Base-by-base conservation (phyloP, 2,888 invertebrate genomes). In the Cheilosia vulpina region DNA sequence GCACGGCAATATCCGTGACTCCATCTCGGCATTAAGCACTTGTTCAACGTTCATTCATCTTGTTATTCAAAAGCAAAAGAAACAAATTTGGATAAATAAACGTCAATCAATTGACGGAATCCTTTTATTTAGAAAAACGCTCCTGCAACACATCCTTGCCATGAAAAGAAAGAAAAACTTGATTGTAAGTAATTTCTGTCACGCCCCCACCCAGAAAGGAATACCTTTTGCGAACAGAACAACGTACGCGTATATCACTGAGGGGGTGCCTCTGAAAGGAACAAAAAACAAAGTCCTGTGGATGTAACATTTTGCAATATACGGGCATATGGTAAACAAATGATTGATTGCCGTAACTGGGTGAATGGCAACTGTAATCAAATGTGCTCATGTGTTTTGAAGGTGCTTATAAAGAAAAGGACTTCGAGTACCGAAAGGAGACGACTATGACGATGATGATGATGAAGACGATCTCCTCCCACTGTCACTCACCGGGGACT, bases 241-340 rank as follows among this genome's bases (percentile, higher is more conserved):
- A 15, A n/a, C 43, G 17, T 43, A 11, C 60, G 41, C 68, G 47
- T 21, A 53, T 53, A 55, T 41, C 62, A 24, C 41, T 24, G 34
- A n/a, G 13, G 43, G 60, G 55, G 52, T 52, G 38, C 21, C 15
- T 24, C 3, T 17, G n/a, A 6, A 47, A 65, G 45, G 27, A 27
- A 50, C 5, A 21, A 45, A 50, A 43, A 52, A 47, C 53, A 72
- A 53, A 79, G 13, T 65, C 65, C 43, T 66, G 41, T 43, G 21
- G 13, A 69, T 75, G 68, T 73, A 45, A 75, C 27, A 85, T 77
- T 85, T 81, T 63, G 81, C 81, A 81, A 85, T 81, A 85, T 85
- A 85, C 81, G 81, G 81, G 85, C 81, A 72, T 53, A 85, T 76
- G 85, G 76, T 72, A 85, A 85, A 81, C 85, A 85, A 85, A 85